Conservation (phyloP, 2,888 invertebrate genomes). For the Abrostola triplasia region DNA sequence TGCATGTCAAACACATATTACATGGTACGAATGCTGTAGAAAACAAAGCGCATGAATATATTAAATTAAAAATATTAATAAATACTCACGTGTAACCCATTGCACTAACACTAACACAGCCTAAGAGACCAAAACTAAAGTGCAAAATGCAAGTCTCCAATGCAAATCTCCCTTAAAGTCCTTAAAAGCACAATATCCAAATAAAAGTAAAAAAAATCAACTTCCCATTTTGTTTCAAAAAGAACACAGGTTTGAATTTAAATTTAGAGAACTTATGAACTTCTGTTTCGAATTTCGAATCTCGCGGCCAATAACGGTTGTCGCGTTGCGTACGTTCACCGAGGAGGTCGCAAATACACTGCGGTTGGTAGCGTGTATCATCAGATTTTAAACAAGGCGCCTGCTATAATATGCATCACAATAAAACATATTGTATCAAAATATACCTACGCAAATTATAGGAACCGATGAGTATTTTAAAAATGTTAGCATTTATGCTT, state of each 20-base stretch:
- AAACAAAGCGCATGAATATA: constrained; percentile 24
- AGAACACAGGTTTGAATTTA: constrained; percentile 23
- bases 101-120: constrained; percentile 49
- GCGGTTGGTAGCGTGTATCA: constrained; percentile 59
- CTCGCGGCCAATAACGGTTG: constrained; percentile 62
- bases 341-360: constrained; percentile 67
- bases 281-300: constrained; percentile 48
- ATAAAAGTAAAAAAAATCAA: constrained; percentile 23
- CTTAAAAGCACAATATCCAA: constrained; percentile 30
- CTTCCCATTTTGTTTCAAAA: constrained; percentile 41
- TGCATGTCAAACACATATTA: constrained; percentile 23
- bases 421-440: constrained; percentile 11
- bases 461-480: not conserved
- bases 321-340: constrained; percentile 65
- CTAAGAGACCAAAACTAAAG: constrained; percentile 36
- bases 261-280: constrained; percentile 17
- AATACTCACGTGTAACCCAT: constrained; percentile 56
- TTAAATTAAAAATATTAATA: constrained; percentile 27
- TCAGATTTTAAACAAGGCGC: constrained; percentile 65
- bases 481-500: too few species aligned
- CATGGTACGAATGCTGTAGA: constrained; percentile 20
- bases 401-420: constrained; percentile 13
- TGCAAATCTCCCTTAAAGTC: constrained; percentile 16
- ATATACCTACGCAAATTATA: not conserved
- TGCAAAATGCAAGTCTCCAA: constrained; percentile 15